phyloP scores from a whole-genome alignment of 1,140 invertebrate species.

The Goniozus legneri region DNA sequence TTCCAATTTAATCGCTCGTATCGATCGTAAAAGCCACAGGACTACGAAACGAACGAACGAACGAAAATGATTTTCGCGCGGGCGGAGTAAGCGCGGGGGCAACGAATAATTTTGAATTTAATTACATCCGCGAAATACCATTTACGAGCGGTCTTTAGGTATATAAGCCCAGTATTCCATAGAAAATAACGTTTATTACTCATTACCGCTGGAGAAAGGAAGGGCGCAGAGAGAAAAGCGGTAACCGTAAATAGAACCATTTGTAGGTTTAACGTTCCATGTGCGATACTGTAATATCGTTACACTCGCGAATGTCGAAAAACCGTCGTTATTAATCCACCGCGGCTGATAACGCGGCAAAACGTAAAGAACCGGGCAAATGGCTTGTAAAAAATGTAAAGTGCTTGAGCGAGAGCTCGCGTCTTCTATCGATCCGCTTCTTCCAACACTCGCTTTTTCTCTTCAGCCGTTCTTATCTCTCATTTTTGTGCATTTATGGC shows the following conservation, averaged over 20 bases:
- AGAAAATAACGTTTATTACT: conserved; percentile 30
- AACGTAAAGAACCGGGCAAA: conserved; percentile 22
- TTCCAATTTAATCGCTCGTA: no score
- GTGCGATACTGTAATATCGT: conserved; percentile 23
- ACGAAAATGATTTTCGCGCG: no score
- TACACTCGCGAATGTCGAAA: conserved; percentile 14
- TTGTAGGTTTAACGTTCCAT: conserved; percentile 28
- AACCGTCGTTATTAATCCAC: conserved; percentile 20
- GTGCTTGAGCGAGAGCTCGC: background rate
- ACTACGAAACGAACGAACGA: no score
- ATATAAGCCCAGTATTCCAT: conserved; percentile 20
- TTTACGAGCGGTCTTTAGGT: conserved; percentile 16
- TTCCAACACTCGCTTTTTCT: no score
- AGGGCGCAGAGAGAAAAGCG: conserved; percentile 23
- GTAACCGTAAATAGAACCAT: conserved; percentile 30
- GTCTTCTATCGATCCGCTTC: no score
- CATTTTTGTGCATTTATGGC: no score
- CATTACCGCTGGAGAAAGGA: no score
- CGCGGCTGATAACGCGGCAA: conserved; percentile 11
- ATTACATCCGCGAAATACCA: no score
- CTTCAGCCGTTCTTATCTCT: no score
- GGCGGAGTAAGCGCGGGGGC: no score
- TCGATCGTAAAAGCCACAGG: no score
- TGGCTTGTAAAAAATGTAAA: conserved; percentile 26
- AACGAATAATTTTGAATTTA: no score